Evolutionary conservation across 2,888 invertebrate species (phyloP), one percentile per base, ranked within the genome.

Genomic region (Chironomus riparius): DNA sequence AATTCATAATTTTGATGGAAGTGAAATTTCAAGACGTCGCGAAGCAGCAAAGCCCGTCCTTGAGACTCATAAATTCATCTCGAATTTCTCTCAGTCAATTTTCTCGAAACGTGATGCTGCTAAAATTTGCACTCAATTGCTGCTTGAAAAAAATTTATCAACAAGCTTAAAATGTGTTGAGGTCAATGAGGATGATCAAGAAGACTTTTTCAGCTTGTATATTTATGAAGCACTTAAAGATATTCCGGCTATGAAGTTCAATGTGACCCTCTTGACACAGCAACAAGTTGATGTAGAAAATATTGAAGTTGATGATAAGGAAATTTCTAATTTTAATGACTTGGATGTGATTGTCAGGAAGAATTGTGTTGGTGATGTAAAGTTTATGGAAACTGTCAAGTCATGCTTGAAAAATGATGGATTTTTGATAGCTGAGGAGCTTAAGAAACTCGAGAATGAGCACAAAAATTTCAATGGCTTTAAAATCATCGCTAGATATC

Each of bases 211-310:
- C 0, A 83, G 90, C 0, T 86, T 87, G 3, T 78, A 84, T 12
- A 85, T 93, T 6, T 82, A 85, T 7, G 86, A 89, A 1, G 83
- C 88, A 0, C 84, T 93, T 0, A 88, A 87, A 70, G 90, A 93
- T 79, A 81, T 91, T 61, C 92, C 92, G 0, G 81, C 91, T 12
- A 86, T 92, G 3, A 90, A 91, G 79, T 88, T 91, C 0, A 90
- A 91, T 70, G 84, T 90, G 0, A 83, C 86, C 72, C 82, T 92
- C 0, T 81, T 90, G 3, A 81, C 82, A 0, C 75, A 78, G 2
- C 79, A 81, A 75, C 77, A 79, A 38, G 77, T 80, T 1, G 76
- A 85, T 4, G 79, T 83, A 0, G 76, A 80, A 6, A 81, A 85
- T 48, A 84, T 90, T 1, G 84, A 83, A 0, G 83, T 89, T 0